phyloP scores from a whole-genome alignment of 2,888 invertebrate species.

The Theristus sp. region DNA sequence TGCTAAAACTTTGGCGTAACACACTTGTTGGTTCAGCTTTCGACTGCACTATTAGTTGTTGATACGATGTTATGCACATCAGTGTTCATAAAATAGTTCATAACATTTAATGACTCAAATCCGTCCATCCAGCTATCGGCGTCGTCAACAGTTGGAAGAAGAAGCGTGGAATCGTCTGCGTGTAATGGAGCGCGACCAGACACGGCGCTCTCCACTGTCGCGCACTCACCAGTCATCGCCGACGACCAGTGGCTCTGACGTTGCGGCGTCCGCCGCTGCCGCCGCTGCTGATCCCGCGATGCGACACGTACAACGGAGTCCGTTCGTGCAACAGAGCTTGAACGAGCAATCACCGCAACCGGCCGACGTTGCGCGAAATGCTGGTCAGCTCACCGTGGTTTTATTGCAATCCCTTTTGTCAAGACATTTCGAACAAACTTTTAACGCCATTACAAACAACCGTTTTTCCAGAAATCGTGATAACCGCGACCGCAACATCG shows the following conservation, averaged over 20 bases:
- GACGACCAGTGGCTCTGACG: not conserved
- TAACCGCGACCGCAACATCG: no score
- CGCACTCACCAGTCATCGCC: not conserved
- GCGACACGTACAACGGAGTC: not conserved
- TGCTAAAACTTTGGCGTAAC: no score
- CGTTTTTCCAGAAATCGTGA: no score
- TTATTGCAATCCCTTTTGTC: no score
- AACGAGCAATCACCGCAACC: not conserved
- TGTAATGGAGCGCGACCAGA: not conserved
- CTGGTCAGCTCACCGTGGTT: no score
- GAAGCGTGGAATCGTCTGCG: conserved; percentile 20
- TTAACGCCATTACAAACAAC: no score
- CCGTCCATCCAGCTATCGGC: not conserved
- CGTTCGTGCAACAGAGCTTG: not conserved
- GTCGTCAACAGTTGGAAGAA: conserved; percentile 15
- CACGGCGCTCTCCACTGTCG: not conserved
- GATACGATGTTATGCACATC: no score
- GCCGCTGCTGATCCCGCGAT: not conserved
- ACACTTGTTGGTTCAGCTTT: no score
- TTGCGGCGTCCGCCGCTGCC: not conserved
- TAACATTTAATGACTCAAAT: no score
- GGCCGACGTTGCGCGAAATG: not conserved
- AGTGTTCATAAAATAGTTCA: no score
- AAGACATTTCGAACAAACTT: no score
- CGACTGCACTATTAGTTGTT: no score